Evolutionary conservation across 2,797 vertebrate genomes (phyloP), one percentile per base, ranked within the genome.

Genomic region (Xiphophorus birchmanni): DNA sequence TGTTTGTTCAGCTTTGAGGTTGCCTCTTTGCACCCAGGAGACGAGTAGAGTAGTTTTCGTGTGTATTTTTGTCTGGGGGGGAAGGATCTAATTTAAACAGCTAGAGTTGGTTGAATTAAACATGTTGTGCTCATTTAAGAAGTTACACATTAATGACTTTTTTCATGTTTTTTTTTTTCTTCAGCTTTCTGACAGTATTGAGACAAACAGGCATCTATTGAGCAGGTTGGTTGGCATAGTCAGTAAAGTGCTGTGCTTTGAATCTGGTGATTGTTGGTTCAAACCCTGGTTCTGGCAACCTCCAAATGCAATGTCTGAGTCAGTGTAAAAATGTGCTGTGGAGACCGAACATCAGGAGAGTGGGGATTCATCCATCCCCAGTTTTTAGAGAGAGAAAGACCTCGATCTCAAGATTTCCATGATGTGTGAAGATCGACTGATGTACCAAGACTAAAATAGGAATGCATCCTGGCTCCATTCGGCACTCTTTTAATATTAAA

Each of bases 81-180:
- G 84, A 94, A 94, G 90, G 92, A 94, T 92, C 92, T 91, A 94
- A 91, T 91, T 92, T 90, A 94, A 95, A 95, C 93, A 86, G 76
- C 82, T 84, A 91, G 92, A 93, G 87, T 74, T 77, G 74, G 74
- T 83, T 84, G 84, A 84, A 90, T 94, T 90, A 94, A 93, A 48
- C 47, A 48, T 48, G 47, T 48, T 48, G 47, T 17, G 13, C 45
- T 15, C 45, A 47, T 47, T 13, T 47, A 47, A 47, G 15, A 48
- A 48, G 47, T 48, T 15, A 48, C 47, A 17, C 47, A 48, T 17
- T 1, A 48, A 48, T 48, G 4, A 18, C 47, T 48, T 18, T 48
- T 48, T 48, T 48, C 15, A 48, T 52, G 5, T 21, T 52, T 52
- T 52, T 21, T 21, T 52, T 50, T 52, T 18, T 56, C 26, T 11